Base-by-base conservation (phyloP, 2,888 invertebrate genomes). In the Macrophya alboannulata region DNA sequence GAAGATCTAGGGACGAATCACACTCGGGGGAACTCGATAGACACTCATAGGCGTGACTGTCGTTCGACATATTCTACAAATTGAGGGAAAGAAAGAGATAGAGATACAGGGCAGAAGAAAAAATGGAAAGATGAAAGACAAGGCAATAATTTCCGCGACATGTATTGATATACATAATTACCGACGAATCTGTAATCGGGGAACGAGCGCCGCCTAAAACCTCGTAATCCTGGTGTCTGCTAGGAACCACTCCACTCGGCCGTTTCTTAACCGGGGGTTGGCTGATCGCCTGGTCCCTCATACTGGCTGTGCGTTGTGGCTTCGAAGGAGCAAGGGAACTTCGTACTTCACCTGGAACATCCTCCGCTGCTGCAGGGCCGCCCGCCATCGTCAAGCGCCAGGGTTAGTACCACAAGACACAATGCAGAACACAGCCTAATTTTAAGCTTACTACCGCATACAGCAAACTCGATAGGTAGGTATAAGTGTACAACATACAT, bases 271-370 rank as follows among this genome's bases (percentile, higher is more conserved):
- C 84, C 25, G 91, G 87, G 8, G 91, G 91, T 77, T 92, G 91
- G 17, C 88, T 88, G 84, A 89, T 86, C 9, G 89, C 87, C 85
- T 97, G 95, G 93, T 97, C 97, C 89, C 97, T 95, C 96, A 98
- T 97, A 92, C 98, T 98, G 72, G 97, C 97, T 25, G 97, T 97
- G 87, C 98, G 95, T 93, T 97, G 97, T 21, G 98, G 98, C 93
- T 98, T 98, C 85, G 97, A 95, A 17, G 97, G 97, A 83, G 97
- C 97, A 90, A 98, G 95, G 86, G 97, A 96, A 92, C 97, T 97
- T 92, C 98, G 95, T 89, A 97, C 97, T 95, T 97, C 97, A 93
- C 98, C 97, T 97, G 93, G 93, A 92, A 94, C 93, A 93, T 92
- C 92, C 93, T 93, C 93, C 93, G 93, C 92, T 92, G 93, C 93